Evolutionary conservation across 2,113 vertebrate genomes (phyloP).

Genomic region (Prietella phreatophila): DNA sequence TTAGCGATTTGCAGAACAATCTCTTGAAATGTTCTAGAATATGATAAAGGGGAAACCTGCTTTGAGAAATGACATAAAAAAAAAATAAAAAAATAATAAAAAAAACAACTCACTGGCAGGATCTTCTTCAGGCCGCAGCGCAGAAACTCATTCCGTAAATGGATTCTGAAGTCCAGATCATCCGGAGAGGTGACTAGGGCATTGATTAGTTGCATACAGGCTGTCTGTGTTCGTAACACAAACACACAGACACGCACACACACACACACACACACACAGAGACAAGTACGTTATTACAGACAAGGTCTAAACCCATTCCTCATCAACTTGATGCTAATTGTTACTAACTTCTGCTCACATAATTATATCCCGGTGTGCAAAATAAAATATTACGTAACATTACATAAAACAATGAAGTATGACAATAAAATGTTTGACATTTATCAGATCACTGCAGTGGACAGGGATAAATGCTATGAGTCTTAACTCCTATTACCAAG

Average conservation of each 20-base stretch:
- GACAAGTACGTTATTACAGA: conserved; percentile 13
- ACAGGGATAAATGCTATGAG: no score
- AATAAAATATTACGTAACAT: not conserved
- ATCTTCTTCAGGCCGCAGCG: conserved; percentile 92
- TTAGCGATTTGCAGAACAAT: not conserved
- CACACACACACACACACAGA: conserved; percentile 1
- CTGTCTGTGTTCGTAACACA: conserved; percentile 75
- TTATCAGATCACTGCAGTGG: not conserved
- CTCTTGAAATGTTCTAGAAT: not conserved
- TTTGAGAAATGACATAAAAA: not conserved
- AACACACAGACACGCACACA: conserved; percentile 6
- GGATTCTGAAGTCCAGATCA: conserved; percentile 97
- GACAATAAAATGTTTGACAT: not conserved
- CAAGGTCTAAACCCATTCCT: not conserved
- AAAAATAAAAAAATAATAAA: no score
- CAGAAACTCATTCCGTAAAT: conserved; percentile 94
- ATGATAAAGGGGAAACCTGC: not conserved
- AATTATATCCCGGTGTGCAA: not conserved
- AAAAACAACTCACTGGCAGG: conserved; percentile 82
- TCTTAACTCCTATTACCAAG: not conserved
- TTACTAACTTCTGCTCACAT: not conserved
- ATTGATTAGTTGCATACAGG: conserved; percentile 98
- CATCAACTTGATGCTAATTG: not conserved
- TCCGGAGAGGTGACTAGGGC: conserved; percentile 94
- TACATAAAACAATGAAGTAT: not conserved